Evolutionary conservation across 1,140 invertebrate species (phyloP).

Genomic region (Drosophila athabasca): DNA sequence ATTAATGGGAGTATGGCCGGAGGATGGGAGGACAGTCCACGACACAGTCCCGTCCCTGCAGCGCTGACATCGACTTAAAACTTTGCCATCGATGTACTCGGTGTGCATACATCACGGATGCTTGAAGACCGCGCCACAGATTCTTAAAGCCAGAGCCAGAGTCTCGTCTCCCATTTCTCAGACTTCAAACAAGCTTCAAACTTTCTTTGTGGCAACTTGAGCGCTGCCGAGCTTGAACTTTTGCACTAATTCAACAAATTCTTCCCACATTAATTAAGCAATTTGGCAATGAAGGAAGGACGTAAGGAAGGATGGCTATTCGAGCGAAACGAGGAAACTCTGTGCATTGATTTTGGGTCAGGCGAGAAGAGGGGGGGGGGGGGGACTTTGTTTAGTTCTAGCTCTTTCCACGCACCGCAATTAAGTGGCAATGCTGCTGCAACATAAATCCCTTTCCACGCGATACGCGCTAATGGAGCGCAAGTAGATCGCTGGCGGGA

Average conservation of each 20-base stretch:
- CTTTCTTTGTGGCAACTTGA: neutral
- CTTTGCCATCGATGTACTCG: slow-evolving; percentile 11
- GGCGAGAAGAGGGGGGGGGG: neutral
- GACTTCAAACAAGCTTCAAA: too few species aligned
- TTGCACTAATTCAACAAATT: slow-evolving; percentile 48
- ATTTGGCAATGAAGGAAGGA: slow-evolving; percentile 20
- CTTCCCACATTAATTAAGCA: slow-evolving; percentile 44
- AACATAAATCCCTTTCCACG: slow-evolving; percentile 35
- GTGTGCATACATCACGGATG: slow-evolving; percentile 32
- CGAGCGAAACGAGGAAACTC: slow-evolving; percentile 3
- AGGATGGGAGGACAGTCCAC: neutral
- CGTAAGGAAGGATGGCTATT: neutral
- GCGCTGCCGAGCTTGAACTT: slow-evolving; percentile 33
- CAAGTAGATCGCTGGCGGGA: slow-evolving; percentile 26
- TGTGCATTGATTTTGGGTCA: slow-evolving; percentile 47
- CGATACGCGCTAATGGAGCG: slow-evolving; percentile 53
- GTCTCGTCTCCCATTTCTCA: neutral
- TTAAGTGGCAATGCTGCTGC: slow-evolving; percentile 52
- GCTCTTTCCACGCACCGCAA: slow-evolving; percentile 10
- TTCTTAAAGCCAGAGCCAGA: neutral
- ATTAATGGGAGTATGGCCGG: slow-evolving; percentile 40
- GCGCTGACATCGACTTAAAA: slow-evolving; percentile 45
- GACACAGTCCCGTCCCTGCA: slow-evolving; percentile 2
- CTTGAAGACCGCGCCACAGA: neutral
- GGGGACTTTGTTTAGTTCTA: slow-evolving; percentile 22